Conservation (phyloP, 2,888 invertebrate species). For the Epinotia bilunana region DNA sequence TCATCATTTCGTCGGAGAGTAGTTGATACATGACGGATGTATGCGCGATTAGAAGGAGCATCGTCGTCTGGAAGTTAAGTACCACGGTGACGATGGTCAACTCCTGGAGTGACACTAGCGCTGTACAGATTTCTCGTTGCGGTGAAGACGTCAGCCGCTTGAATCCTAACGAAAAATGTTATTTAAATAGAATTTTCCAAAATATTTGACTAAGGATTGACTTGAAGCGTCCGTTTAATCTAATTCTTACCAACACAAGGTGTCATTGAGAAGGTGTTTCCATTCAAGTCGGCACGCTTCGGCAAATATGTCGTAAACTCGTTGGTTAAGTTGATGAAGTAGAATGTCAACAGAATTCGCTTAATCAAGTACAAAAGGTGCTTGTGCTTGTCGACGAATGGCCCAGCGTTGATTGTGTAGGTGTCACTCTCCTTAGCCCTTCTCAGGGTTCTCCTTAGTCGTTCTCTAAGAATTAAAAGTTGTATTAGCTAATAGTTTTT, state of each 20-base stretch:
- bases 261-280: slow-evolving; percentile 63
- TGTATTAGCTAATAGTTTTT: background rate
- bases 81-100: slow-evolving; percentile 57
- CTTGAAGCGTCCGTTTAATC: too few species aligned
- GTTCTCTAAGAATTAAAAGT: slow-evolving; percentile 52
- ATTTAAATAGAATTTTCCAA: background rate
- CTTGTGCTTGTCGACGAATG: slow-evolving; percentile 55
- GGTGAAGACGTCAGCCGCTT: slow-evolving; percentile 62
- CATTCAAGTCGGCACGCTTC: slow-evolving; percentile 56
- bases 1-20: slow-evolving; percentile 64
- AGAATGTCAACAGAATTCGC: slow-evolving; percentile 63
- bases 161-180: slow-evolving; percentile 61
- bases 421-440: slow-evolving; percentile 58
- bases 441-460: slow-evolving; percentile 54
- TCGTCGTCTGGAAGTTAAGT: slow-evolving; percentile 67
- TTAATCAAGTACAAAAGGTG: slow-evolving; percentile 53
- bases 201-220: background rate
- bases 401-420: slow-evolving; percentile 50
- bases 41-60: slow-evolving; percentile 68
- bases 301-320: slow-evolving; percentile 63
- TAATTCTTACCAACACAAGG: slow-evolving; percentile 69
- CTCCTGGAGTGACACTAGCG: slow-evolving; percentile 61
- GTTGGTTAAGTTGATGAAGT: slow-evolving; percentile 56
- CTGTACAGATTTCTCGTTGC: slow-evolving; percentile 63
- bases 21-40: slow-evolving; percentile 68